Evolutionary conservation across 2,797 vertebrate species (phyloP).

Genomic region (Parotocinclus haroldoi): DNA sequence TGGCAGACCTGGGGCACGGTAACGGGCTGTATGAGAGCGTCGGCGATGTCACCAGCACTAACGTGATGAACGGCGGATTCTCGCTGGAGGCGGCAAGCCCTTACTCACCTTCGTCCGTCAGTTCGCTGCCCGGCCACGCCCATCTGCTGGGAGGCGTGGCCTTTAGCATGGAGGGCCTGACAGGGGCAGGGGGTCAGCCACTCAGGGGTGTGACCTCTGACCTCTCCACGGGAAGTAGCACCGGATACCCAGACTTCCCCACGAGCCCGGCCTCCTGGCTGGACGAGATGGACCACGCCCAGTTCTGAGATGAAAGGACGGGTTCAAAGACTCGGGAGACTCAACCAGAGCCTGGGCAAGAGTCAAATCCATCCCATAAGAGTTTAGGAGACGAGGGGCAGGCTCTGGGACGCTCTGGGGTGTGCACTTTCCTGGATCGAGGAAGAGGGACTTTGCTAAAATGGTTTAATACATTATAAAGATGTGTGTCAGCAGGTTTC

Average conservation of each 20-base stretch:
- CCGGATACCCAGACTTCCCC: slow-evolving; percentile 97
- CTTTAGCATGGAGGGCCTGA: slow-evolving; percentile 87
- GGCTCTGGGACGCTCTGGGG: slow-evolving; percentile 6
- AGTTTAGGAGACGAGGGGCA: not conserved
- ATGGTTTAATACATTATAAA: slow-evolving; percentile 12
- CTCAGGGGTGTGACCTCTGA: slow-evolving; percentile 93
- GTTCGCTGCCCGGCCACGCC: slow-evolving; percentile 88
- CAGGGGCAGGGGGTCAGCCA: slow-evolving; percentile 85
- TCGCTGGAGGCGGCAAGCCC: slow-evolving; percentile 86
- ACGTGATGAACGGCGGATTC: slow-evolving; percentile 85
- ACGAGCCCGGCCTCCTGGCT: slow-evolving; percentile 97
- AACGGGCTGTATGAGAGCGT: slow-evolving; percentile 85
- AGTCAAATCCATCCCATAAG: no score
- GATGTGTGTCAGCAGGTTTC: slow-evolving; percentile 6
- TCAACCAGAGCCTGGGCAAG: not conserved
- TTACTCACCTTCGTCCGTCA: slow-evolving; percentile 93
- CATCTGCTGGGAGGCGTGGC: slow-evolving; percentile 90
- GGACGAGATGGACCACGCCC: slow-evolving; percentile 97
- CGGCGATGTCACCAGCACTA: slow-evolving; percentile 78
- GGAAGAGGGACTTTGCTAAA: no score
- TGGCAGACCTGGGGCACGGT: slow-evolving; percentile 89
- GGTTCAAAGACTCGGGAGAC: not conserved
- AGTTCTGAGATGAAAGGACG: slow-evolving; percentile 77
- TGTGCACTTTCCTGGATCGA: not conserved
- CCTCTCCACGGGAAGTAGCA: slow-evolving; percentile 96